phyloP scores from a whole-genome alignment of 2,888 invertebrate genomes.

The Gymnocheta viridis region DNA sequence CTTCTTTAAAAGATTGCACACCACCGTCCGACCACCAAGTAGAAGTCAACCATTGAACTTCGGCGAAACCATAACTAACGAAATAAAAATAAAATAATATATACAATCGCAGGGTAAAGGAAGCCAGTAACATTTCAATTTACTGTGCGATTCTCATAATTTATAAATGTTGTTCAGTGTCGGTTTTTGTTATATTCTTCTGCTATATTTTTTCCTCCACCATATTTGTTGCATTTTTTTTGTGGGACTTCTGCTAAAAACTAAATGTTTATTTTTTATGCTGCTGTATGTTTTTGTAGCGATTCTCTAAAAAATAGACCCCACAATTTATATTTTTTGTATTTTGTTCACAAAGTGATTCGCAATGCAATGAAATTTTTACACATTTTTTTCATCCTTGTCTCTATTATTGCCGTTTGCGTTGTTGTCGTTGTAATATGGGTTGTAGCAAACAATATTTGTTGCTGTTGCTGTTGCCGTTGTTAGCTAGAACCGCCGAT shows the following conservation, averaged over 20 bases:
- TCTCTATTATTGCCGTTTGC: neutral
- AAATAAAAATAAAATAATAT: constrained; percentile 39
- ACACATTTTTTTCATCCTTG: constrained; percentile 6
- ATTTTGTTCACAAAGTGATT: constrained; percentile 30
- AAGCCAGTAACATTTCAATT: constrained; percentile 76
- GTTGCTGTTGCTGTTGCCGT: constrained; percentile 38
- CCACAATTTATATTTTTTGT: neutral
- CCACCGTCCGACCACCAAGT: neutral
- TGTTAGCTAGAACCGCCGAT: constrained; percentile 20
- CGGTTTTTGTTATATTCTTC: constrained; percentile 34
- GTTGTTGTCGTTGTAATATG: constrained; percentile 2
- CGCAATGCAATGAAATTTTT: constrained; percentile 45
- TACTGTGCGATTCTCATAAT: constrained; percentile 78
- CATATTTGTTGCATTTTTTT: constrained; percentile 29
- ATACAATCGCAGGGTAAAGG: constrained; percentile 44
- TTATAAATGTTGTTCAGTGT: constrained; percentile 74
- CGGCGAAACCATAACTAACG: constrained; percentile 21
- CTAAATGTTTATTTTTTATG: constrained; percentile 1
- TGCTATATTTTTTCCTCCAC: neutral
- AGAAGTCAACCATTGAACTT: constrained; percentile 49
- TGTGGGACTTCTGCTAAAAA: constrained; percentile 10
- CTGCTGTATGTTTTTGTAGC: constrained; percentile 12
- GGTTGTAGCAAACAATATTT: constrained; percentile 41
- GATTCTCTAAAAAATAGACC: constrained; percentile 15
- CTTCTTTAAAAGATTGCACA: neutral